A percentile compares a stretch with the other conserved stretches of the same genome.
phyloP scores from a whole-genome alignment of 2,113 vertebrate genomes.

The Equus przewalskii region DNA sequence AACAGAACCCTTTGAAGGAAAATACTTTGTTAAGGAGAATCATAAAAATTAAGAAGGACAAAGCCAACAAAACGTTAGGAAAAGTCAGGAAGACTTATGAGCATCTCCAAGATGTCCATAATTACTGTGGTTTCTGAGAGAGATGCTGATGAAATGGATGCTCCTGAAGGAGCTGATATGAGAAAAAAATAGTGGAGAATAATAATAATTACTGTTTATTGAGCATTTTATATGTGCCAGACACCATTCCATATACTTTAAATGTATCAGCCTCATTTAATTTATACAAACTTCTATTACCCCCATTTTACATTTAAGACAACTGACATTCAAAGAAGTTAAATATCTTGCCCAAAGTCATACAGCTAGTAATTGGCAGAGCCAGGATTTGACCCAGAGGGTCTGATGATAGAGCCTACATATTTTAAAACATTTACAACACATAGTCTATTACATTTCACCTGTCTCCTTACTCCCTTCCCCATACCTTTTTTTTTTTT shows the following conservation, averaged over 20 bases:
- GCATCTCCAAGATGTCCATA: fast-evolving
- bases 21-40: background rate
- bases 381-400: background rate
- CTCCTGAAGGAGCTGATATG: background rate
- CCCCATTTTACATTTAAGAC: background rate
- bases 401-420: background rate
- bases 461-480: background rate
- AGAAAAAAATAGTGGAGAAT: background rate
- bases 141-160: background rate
- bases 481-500: background rate
- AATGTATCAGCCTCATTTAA: background rate
- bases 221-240: background rate
- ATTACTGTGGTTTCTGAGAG: background rate
- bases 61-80: background rate
- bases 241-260: background rate
- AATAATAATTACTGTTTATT: too few relatives aligned
- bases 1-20: background rate
- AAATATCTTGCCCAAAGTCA: background rate
- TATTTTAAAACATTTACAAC: background rate
- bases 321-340: background rate
- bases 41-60: background rate
- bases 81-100: background rate
- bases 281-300: background rate
- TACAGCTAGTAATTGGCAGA: background rate
- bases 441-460: background rate